These are phyloP conservation scores for Vultur gryphus DNA, from an alignment of 2,797 vertebrate species.

Conservation along the genomic window DNA sequence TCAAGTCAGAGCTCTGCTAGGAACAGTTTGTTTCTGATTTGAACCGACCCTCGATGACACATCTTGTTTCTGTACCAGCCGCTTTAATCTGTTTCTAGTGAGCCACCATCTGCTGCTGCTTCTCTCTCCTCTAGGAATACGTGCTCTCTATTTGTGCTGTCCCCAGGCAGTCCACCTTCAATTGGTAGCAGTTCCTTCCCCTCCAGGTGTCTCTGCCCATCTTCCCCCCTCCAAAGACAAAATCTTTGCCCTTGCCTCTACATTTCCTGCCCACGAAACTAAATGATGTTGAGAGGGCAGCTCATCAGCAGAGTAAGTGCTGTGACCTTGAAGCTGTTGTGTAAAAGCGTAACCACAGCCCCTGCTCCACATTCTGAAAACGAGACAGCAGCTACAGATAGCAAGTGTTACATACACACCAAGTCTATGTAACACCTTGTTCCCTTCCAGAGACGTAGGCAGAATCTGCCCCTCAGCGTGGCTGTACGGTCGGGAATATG, in stretches of 20 bases:
- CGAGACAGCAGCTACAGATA: not conserved
- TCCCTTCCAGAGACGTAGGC: not conserved
- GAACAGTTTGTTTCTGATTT: not conserved
- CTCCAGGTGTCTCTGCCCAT: not conserved
- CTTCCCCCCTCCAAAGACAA: not conserved
- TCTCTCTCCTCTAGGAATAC: not conserved
- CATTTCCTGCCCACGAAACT: not conserved
- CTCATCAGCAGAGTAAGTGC: not conserved
- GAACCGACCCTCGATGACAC: not conserved
- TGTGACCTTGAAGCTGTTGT: not conserved
- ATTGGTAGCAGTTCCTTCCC: not conserved
- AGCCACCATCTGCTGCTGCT: not conserved
- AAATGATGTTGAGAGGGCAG: not conserved
- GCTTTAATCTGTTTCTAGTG: not conserved
- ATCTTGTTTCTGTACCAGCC: not conserved
- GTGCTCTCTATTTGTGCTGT: accelerated
- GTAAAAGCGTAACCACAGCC: not conserved
- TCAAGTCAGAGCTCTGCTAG: not conserved
- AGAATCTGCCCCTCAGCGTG: not conserved
- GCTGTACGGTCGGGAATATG: not conserved
- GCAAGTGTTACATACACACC: accelerated
- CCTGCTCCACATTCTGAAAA: not conserved
- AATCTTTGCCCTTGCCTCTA: not conserved
- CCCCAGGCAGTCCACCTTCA: not conserved
- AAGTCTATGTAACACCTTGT: not conserved